Percentiles rank a stretch among this genome's conserved stretches.
Evolutionary conservation across 1,140 invertebrate genomes (phyloP).

Genomic region (Paraescarpia echinospica): DNA sequence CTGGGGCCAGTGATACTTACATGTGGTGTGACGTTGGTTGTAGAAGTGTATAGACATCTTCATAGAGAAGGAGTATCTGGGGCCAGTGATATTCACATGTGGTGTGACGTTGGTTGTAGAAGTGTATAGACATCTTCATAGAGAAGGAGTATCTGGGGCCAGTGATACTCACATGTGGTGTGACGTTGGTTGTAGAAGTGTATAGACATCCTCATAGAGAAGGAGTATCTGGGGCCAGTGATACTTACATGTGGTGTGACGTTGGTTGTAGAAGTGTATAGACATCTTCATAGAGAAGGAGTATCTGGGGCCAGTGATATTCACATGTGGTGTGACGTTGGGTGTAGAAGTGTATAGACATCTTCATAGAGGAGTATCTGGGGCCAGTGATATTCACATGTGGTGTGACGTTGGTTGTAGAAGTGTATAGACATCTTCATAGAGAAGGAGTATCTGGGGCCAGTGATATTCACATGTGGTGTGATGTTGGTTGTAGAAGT

Average conservation of each 20-base stretch:
- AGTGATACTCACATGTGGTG: too few species aligned
- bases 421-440: conserved; percentile 99
- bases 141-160: conserved; percentile 99
- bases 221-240: too few species aligned
- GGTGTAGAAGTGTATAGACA: too few species aligned
- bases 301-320: too few species aligned
- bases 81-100: conserved; percentile 67
- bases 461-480: conserved; percentile 62
- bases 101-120: conserved; percentile 64
- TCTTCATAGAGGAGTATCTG: too few species aligned
- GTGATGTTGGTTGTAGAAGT: conserved; percentile 75
- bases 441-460: conserved; percentile 97
- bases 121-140: conserved; percentile 99
- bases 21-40: conserved; percentile 35
- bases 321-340: too few species aligned
- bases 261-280: too few species aligned
- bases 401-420: conserved; percentile 60
- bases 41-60: conserved; percentile 99
- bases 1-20: conserved; percentile 55
- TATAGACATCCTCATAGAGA: too few species aligned
- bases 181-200: too few species aligned
- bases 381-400: too few species aligned
- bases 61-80: conserved; percentile 99
- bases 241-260: too few species aligned
- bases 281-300: too few species aligned